These are phyloP conservation scores for Thripadectes ignobilis DNA, from an alignment of 2,797 vertebrate species.

Conservation along the genomic window DNA sequence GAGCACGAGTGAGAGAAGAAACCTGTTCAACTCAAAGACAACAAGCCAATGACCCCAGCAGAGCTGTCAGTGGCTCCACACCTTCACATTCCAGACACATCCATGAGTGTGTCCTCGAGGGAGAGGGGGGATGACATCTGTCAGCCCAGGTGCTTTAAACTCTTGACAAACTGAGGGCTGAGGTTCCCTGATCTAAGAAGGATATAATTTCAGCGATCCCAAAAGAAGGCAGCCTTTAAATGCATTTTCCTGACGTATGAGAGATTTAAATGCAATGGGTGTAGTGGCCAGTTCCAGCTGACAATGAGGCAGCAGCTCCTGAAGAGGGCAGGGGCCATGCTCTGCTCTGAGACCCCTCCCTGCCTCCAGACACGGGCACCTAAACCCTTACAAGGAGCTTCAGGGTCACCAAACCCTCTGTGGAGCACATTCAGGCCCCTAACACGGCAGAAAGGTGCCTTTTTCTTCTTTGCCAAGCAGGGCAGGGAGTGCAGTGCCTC, in stretches of 20 bases:
- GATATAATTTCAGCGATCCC: neutral
- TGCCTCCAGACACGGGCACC: neutral
- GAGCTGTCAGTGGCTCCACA: neutral
- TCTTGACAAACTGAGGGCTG: neutral
- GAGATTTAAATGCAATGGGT: neutral
- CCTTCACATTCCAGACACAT: neutral
- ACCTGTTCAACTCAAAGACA: neutral
- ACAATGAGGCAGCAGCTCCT: neutral
- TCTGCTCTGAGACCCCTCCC: neutral
- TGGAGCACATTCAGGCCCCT: neutral
- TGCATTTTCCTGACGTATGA: fast-evolving
- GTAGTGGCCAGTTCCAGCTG: neutral
- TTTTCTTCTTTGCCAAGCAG: neutral
- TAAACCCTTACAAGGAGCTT: neutral
- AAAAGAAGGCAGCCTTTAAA: neutral
- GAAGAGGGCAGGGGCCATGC: neutral
- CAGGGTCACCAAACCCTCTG: neutral
- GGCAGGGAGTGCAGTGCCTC: neutral
- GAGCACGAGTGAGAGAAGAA: neutral
- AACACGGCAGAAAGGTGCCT: neutral
- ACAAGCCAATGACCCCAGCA: fast-evolving
- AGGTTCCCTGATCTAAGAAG: neutral
- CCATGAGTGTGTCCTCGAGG: fast-evolving
- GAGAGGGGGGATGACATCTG: neutral
- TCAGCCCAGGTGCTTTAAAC: neutral